A percentile compares a stretch with the other conserved stretches of the same genome.
phyloP scores from a whole-genome alignment of 1,140 invertebrate species.

The Tetragonula clypearis region DNA sequence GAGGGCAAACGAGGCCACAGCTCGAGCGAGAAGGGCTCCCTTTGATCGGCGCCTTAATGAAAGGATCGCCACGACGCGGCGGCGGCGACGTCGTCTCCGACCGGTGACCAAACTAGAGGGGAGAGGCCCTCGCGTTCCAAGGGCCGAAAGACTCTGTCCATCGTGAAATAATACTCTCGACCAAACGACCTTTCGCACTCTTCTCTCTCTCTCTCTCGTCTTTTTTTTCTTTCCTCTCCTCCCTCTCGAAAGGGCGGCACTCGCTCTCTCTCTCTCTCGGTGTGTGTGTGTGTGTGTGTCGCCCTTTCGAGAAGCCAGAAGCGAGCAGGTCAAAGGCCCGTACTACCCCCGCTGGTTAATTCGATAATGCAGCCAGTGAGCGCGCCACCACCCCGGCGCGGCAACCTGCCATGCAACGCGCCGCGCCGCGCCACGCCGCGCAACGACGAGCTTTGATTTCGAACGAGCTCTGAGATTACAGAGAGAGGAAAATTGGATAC shows the following conservation, averaged over 20 bases:
- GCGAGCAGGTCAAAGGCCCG: conserved; percentile 50
- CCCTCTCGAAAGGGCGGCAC: neutral
- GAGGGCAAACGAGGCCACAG: neutral
- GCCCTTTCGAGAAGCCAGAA: conserved; percentile 25
- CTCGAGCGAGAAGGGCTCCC: neutral
- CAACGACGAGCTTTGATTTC: conserved; percentile 67
- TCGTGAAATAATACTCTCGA: conserved; percentile 58
- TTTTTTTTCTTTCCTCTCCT: too few relatives aligned
- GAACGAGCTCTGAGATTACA: conserved; percentile 62
- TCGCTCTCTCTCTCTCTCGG: too few relatives aligned
- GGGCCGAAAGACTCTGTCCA: conserved; percentile 19
- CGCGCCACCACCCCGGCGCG: neutral
- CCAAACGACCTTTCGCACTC: conserved; percentile 50
- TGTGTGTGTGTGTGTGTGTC: conserved; percentile 6
- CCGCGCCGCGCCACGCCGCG: too few relatives aligned
- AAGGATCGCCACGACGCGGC: conserved; percentile 35
- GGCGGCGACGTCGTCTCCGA: neutral
- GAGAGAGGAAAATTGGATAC: conserved; percentile 67
- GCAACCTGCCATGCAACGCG: neutral
- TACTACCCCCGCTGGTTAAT: conserved; percentile 61
- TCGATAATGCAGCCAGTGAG: conserved; percentile 60
- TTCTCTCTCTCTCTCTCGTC: neutral
- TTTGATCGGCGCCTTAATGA: conserved; percentile 61
- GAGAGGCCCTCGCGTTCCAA: neutral
- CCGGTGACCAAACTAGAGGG: conserved; percentile 23